Evolutionary conservation across 2,888 invertebrate genomes (phyloP).

Genomic region (Doris montereyensis): DNA sequence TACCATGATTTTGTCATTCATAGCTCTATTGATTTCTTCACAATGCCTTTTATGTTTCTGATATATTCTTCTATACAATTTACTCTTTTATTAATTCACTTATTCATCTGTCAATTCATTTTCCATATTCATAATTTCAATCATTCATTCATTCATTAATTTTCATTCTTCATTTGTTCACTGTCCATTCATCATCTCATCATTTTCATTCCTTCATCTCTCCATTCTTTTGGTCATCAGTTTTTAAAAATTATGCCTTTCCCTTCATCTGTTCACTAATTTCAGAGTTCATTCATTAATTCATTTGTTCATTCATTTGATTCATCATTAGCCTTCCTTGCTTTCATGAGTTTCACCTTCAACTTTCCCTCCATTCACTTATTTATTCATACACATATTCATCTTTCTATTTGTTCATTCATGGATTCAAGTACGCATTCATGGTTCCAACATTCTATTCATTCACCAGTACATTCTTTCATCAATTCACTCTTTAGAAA

Average conservation of each 20-base stretch:
- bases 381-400: not conserved
- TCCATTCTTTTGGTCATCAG: too few species aligned
- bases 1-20: too few species aligned
- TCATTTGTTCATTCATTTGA: not conserved
- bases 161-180: not conserved
- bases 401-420: not conserved
- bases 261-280: not conserved
- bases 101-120: not conserved
- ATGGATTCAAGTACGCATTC: not conserved
- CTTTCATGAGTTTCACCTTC: too few species aligned
- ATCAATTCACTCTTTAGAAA: not conserved
- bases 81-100: not conserved
- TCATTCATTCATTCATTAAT: not conserved
- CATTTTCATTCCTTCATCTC: not conserved
- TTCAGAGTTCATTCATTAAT: not conserved
- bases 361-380: not conserved
- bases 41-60: too few species aligned
- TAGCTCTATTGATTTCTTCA: too few species aligned
- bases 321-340: too few species aligned
- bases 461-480: not conserved
- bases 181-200: not conserved
- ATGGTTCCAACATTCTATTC: not conserved
- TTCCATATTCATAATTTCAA: too few species aligned
- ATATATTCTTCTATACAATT: too few species aligned
- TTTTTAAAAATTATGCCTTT: too few species aligned